These are phyloP conservation scores for Diacarnus erythraeanus DNA, from an alignment of 37 sponge, comb jelly and placozoan species.

Conservation along the genomic window DNA sequence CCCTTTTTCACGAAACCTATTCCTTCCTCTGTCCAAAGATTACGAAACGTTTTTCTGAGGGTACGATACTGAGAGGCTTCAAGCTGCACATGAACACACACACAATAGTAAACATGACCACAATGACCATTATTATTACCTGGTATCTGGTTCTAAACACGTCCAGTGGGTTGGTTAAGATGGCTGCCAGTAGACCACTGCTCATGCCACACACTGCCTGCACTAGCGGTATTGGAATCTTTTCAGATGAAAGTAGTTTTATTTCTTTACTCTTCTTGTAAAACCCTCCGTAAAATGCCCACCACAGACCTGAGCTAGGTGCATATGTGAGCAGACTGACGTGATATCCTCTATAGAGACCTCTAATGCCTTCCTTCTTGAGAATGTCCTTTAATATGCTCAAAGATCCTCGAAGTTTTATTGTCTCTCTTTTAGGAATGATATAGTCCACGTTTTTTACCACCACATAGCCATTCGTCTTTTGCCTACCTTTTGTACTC, in stretches of 20 bases:
- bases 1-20: slow-evolving; percentile 67
- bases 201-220: slow-evolving; percentile 72
- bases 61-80: slow-evolving; percentile 51
- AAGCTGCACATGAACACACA: slow-evolving; percentile 48
- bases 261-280: slow-evolving; percentile 21
- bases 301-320: slow-evolving; percentile 95
- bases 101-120: not conserved
- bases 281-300: slow-evolving; percentile 69
- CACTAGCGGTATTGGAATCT: slow-evolving; percentile 54
- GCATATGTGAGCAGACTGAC: slow-evolving; percentile 90
- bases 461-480: slow-evolving; percentile 7
- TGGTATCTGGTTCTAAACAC: slow-evolving; percentile 94
- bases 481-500: not conserved
- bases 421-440: slow-evolving; percentile 17
- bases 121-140: slow-evolving; percentile 38
- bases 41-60: slow-evolving; percentile 27
- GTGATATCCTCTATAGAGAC: slow-evolving; percentile 87
- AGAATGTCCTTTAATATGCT: slow-evolving; percentile 58
- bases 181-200: slow-evolving; percentile 63
- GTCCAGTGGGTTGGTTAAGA: slow-evolving; percentile 91
- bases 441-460: slow-evolving; percentile 58
- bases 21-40: slow-evolving; percentile 88
- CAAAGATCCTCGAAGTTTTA: slow-evolving; percentile 34
- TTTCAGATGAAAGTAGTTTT: slow-evolving; percentile 17
- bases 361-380: slow-evolving; percentile 59